Conservation (phyloP, 2,797 vertebrate species). For the Centropyge bicolor region DNA sequence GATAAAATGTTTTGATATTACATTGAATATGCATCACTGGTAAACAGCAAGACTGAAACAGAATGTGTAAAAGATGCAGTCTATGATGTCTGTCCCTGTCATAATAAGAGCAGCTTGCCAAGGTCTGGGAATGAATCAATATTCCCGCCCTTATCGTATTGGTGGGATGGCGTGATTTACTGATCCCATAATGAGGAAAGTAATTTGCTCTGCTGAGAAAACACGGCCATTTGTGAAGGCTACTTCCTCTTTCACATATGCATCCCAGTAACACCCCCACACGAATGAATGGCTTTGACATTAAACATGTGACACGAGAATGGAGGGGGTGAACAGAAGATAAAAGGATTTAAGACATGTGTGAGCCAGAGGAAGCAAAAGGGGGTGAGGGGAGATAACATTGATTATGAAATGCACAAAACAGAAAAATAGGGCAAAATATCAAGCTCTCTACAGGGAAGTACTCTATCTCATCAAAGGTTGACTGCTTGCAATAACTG, state of each 20-base stretch:
- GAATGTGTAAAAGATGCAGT: constrained; percentile 12
- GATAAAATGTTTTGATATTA: constrained; percentile 37
- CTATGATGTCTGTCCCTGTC: constrained; percentile 31
- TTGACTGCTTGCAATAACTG: constrained; percentile 43
- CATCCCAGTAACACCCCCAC: constrained; percentile 18
- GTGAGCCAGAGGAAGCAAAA: constrained; percentile 1
- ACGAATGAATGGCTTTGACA: constrained; percentile 25
- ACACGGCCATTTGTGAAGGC: constrained; percentile 39
- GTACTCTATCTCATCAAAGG: constrained; percentile 32
- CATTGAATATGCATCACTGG: constrained; percentile 18
- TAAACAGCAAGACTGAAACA: constrained; percentile 22
- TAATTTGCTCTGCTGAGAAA: constrained; percentile 41
- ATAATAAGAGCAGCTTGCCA: constrained; percentile 45
- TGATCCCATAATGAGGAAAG: constrained; percentile 53
- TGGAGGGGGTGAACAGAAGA: not conserved
- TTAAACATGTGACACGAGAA: constrained; percentile 24
- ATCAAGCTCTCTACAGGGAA: constrained; percentile 15
- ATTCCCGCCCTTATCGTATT: constrained; percentile 25
- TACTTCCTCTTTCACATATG: constrained; percentile 38
- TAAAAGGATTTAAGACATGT: constrained; percentile 1
- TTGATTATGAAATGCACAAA: constrained; percentile 15
- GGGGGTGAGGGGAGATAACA: not conserved
- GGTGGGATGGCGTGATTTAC: constrained; percentile 44
- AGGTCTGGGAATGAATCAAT: constrained; percentile 48
- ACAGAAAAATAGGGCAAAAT: constrained; percentile 32